Conservation (phyloP, 2,797 vertebrate species). For the Florisuga fusca region DNA sequence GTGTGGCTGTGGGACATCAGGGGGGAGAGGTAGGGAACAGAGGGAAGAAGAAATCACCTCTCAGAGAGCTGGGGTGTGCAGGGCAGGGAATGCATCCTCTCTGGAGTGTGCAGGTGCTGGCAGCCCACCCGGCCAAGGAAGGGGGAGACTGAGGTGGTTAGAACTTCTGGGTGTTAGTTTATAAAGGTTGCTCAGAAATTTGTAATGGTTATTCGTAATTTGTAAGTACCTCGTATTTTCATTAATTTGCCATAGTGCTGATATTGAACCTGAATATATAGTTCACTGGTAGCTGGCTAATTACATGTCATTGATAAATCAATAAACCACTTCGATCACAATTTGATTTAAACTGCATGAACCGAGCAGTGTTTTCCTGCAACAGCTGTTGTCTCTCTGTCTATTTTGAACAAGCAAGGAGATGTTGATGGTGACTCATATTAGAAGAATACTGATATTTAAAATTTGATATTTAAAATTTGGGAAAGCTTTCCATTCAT, state of each 20-base stretch:
- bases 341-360: background rate
- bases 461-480: background rate
- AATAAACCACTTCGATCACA: background rate
- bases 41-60: background rate
- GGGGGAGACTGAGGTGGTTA: fast-evolving
- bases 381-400: background rate
- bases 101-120: fast-evolving
- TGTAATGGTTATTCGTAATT: background rate
- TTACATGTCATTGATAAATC: constrained; percentile 12
- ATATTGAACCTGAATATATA: background rate
- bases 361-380: background rate
- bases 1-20: background rate
- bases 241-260: background rate
- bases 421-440: background rate
- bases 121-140: fast-evolving
- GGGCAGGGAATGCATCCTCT: background rate
- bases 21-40: fast-evolving
- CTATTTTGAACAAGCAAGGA: background rate
- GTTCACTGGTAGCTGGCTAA: background rate
- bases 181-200: background rate
- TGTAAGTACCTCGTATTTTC: background rate
- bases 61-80: background rate
- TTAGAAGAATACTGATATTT: background rate
- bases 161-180: background rate
- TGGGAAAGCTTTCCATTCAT: background rate